Conservation (phyloP, 2,113 vertebrate genomes). For the rabbit (Oryctolagus cuniculus) region DNA sequence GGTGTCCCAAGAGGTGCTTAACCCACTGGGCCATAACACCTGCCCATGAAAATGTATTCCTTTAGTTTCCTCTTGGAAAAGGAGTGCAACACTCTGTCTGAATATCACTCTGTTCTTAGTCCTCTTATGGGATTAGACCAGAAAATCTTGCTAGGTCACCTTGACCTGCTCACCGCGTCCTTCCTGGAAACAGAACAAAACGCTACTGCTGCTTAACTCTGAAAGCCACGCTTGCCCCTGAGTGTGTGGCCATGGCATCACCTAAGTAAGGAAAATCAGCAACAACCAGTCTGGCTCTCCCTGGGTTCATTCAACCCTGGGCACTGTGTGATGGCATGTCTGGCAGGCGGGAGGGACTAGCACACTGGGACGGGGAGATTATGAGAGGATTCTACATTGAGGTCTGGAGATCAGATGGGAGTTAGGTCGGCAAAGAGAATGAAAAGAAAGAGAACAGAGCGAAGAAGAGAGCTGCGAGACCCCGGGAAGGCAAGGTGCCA, state of each 20-base stretch:
- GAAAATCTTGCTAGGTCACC: neutral
- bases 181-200: neutral
- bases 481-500: neutral
- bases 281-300: neutral
- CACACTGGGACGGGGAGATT: neutral
- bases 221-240: neutral
- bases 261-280: neutral
- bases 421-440: neutral
- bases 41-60: neutral
- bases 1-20: no score
- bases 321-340: neutral
- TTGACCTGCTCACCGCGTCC: neutral
- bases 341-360: neutral
- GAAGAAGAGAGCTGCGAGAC: neutral
- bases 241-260: neutral
- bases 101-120: neutral
- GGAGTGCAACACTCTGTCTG: neutral
- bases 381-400: neutral
- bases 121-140: neutral
- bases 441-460: neutral
- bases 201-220: neutral
- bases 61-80: slow-evolving; percentile 44
- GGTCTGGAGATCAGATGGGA: neutral
- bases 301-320: neutral
- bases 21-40: no score